phyloP scores from a whole-genome alignment of 2,113 vertebrate species.

The Montifringilla adamsi region DNA sequence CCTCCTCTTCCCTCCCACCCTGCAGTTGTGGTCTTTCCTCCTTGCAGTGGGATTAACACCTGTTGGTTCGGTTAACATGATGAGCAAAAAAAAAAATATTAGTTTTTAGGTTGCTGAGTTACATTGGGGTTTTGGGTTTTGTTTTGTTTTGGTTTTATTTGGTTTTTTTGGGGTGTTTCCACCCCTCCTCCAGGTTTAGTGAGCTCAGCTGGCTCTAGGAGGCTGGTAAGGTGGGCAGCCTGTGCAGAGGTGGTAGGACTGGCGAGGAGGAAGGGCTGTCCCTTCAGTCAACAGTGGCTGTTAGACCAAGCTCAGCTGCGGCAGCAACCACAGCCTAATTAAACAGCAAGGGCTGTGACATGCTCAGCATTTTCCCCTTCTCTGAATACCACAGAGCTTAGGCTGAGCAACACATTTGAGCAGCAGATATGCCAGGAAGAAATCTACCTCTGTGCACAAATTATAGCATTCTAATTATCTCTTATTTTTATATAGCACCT shows the following conservation, averaged over 20 bases:
- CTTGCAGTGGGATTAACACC: not conserved
- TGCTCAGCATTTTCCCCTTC: not conserved
- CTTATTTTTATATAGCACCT: not conserved
- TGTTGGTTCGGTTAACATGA: not conserved
- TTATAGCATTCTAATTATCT: not conserved
- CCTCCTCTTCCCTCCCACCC: not conserved
- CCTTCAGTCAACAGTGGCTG: conserved; percentile 14
- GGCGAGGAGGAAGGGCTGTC: not conserved
- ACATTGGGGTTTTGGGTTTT: not conserved
- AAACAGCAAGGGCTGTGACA: not conserved
- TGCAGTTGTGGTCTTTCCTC: not conserved
- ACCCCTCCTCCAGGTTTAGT: not conserved
- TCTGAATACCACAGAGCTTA: not conserved
- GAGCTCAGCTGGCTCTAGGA: not conserved
- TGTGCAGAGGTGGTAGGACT: not conserved
- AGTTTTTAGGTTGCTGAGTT: not conserved
- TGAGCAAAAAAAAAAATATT: not conserved
- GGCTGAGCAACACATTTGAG: not conserved
- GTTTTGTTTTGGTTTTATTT: too few relatives aligned
- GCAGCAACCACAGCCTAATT: conserved; percentile 12
- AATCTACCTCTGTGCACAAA: not conserved
- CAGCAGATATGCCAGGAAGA: not conserved
- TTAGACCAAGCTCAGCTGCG: not conserved
- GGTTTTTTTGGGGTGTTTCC: too few relatives aligned
- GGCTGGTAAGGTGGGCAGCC: not conserved